Conservation (phyloP, 2,797 vertebrate genomes). For the Myripristis murdjan region DNA sequence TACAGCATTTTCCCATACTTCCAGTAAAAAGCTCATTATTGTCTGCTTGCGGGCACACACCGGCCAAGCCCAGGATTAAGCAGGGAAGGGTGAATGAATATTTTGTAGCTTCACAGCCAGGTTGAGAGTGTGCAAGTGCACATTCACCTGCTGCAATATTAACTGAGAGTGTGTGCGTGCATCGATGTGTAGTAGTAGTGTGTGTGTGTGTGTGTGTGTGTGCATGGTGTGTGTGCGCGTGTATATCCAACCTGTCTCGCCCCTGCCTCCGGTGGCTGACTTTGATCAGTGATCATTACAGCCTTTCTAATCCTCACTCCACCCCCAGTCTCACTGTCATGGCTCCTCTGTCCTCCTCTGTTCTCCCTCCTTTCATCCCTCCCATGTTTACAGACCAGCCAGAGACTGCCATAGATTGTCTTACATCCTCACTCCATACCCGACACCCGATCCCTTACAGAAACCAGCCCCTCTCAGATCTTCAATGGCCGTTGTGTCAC, state of each 20-base stretch:
- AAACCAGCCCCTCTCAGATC: constrained; percentile 82
- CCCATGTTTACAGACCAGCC: constrained; percentile 85
- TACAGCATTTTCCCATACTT: constrained; percentile 13
- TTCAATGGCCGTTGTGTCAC: constrained; percentile 85
- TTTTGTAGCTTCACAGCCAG: constrained; percentile 50
- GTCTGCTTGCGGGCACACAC: background rate
- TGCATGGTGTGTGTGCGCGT: constrained; percentile 33
- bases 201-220: constrained; percentile 7
- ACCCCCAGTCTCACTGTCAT: constrained; percentile 85
- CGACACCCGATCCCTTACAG: constrained; percentile 82
- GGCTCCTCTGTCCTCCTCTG: constrained; percentile 83
- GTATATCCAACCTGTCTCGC: constrained; percentile 76
- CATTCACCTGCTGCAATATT: constrained; percentile 68
- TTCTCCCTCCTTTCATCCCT: constrained; percentile 85
- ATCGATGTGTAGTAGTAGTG: background rate
- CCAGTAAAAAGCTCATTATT: constrained; percentile 28
- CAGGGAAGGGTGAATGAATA: constrained; percentile 37
- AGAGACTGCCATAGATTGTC: constrained; percentile 85
- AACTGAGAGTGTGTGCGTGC: background rate
- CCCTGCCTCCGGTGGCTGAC: constrained; percentile 84
- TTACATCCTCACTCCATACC: constrained; percentile 84
- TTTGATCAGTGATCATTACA: constrained; percentile 88
- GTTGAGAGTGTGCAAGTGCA: constrained; percentile 52
- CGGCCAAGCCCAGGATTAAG: constrained; percentile 9
- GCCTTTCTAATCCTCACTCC: constrained; percentile 85